These are phyloP conservation scores for Lasioglossum calceatum DNA, from an alignment of 2,888 invertebrate species.

Conservation along the genomic window DNA sequence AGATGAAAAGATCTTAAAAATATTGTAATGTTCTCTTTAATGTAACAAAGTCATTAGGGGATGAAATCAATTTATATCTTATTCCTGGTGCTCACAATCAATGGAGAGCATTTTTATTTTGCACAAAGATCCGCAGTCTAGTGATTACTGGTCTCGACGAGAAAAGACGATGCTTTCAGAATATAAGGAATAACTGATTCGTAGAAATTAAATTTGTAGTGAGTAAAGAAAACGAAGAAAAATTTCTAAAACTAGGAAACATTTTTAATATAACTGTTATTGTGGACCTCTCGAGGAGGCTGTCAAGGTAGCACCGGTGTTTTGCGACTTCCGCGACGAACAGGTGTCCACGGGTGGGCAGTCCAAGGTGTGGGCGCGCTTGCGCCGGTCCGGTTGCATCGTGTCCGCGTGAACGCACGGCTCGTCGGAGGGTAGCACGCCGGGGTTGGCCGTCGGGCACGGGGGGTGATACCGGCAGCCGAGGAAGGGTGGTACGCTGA, in stretches of 20 bases:
- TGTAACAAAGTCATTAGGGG: too few relatives aligned
- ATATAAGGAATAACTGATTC: background rate
- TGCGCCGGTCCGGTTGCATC: constrained; percentile 45
- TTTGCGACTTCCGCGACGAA: constrained; percentile 30
- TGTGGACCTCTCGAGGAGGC: background rate
- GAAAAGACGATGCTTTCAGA: background rate
- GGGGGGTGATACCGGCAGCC: constrained; percentile 24
- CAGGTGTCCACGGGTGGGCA: constrained; percentile 68
- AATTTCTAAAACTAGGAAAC: too few relatives aligned
- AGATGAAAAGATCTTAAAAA: too few relatives aligned
- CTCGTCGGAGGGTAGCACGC: constrained; percentile 24
- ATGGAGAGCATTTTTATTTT: too few relatives aligned
- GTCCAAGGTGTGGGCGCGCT: constrained; percentile 46
- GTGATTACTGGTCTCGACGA: background rate
- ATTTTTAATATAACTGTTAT: background rate
- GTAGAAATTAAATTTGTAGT: background rate
- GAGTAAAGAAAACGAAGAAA: too few relatives aligned
- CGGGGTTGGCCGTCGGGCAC: constrained; percentile 45
- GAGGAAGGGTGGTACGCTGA: constrained; percentile 35
- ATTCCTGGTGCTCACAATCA: too few relatives aligned
- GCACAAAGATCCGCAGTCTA: too few relatives aligned
- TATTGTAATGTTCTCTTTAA: too few relatives aligned
- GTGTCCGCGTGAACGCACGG: constrained; percentile 41
- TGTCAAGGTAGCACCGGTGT: background rate
- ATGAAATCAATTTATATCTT: too few relatives aligned